Base-by-base conservation (phyloP, 2,113 vertebrate genomes). In the Emydocephalus ijimae region DNA sequence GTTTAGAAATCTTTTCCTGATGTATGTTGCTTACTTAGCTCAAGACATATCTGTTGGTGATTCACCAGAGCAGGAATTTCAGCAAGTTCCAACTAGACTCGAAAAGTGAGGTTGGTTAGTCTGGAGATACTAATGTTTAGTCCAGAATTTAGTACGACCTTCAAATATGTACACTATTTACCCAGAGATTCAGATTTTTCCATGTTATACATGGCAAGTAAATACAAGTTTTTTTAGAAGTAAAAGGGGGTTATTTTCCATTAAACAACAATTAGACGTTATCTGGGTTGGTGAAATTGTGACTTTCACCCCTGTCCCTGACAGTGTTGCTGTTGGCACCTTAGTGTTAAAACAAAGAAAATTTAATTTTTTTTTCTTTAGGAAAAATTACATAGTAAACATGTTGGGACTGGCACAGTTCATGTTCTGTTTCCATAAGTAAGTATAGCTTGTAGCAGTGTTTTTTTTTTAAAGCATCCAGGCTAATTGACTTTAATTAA, bases 231-330 rank as follows among this genome's bases (percentile, higher is more conserved):
- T 91, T 91, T 93, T 89, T 45, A 85, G 54, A 91, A 85, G 24
- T 54, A 43, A 89, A 89, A 91, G 8, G 7, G 59, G 56, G 90
- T 81, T 91, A 89, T 85, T 89, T 91, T 91, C 90, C 55, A 85
- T 43, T 59, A 34, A 85, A 52, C 48, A 87, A 55, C 39, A 61
- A 59, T 10, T 81, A 39, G 34, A 5, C 11, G 23, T 52, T 5
- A 34, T 54, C 89, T 61, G 14, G 4, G n/a, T 14, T 39, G 8
- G 1, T 55, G 18, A 52, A 88, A 91, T 45, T n/a, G 2, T 55
- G n/a, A 87, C 50, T 64, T 64, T 15, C 1, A 1, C 11, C 48
- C 4, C 20, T 9, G 21, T 26, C 34, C 34, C 23, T 7, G 48
- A 14, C 2, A 43, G 10, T 61, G 39, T 14, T 45, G 23, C 26